phyloP scores from a whole-genome alignment of 2,113 vertebrate genomes.

The Madoqua kirkii region DNA sequence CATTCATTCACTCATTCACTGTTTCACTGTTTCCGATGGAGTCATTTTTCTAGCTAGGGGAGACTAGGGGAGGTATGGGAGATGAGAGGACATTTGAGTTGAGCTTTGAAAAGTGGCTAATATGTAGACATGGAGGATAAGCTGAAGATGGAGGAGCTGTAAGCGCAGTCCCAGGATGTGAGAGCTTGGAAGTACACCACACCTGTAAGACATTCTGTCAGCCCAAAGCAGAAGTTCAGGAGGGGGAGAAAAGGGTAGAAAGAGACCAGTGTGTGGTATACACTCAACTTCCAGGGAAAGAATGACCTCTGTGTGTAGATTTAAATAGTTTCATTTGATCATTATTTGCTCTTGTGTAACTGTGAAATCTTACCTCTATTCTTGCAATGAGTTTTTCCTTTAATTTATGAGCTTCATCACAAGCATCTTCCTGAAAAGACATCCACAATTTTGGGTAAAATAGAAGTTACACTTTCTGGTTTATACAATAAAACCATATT shows the following conservation, averaged over 20 bases:
- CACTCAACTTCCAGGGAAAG: not conserved
- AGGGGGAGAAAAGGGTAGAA: not conserved
- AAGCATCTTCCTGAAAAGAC: conserved; percentile 25
- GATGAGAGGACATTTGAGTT: not conserved
- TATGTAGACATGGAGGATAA: not conserved
- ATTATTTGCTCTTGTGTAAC: not conserved
- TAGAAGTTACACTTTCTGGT: not conserved
- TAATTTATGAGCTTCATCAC: conserved; percentile 30
- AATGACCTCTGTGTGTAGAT: not conserved
- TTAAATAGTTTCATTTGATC: not conserved
- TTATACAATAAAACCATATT: not conserved
- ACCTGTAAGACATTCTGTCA: not conserved
- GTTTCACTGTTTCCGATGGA: not conserved
- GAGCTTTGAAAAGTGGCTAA: not conserved
- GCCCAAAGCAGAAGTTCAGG: not conserved
- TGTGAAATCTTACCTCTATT: conserved; percentile 40
- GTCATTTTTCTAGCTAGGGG: not conserved
- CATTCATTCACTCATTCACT: not conserved
- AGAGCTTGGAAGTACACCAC: not conserved
- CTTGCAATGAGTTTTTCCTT: conserved; percentile 31
- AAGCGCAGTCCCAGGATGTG: not conserved
- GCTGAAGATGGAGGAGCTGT: not conserved
- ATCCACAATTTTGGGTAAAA: not conserved
- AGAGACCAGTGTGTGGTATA: not conserved
- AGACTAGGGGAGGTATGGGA: not conserved